A percentile compares a stretch with the other conserved stretches of the same genome.
phyloP scores from a whole-genome alignment of 2,797 vertebrate genomes.

The Danio kyathit region DNA sequence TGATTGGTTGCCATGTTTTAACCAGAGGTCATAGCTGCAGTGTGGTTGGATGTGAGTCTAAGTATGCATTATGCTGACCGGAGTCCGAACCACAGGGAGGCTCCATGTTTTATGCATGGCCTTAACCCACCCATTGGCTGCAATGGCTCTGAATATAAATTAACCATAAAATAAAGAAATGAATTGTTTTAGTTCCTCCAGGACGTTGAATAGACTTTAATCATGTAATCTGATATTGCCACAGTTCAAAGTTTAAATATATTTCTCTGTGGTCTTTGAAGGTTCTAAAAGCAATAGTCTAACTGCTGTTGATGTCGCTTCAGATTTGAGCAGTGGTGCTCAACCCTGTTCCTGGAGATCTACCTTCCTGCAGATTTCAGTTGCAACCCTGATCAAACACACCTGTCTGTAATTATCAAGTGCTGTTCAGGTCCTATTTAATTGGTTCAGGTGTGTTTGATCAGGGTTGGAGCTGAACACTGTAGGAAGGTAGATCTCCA shows the following conservation, averaged over 20 bases:
- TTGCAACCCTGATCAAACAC: no score
- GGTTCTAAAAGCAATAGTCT: not conserved
- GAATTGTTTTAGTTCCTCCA: not conserved
- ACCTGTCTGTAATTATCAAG: no score
- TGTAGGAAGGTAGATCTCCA: no score
- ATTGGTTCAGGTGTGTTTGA: no score
- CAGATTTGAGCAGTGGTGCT: not conserved
- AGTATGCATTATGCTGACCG: slow-evolving; percentile 19
- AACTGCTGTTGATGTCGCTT: not conserved
- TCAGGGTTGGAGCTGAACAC: no score
- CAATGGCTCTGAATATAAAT: slow-evolving; percentile 49
- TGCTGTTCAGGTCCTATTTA: no score
- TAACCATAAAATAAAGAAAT: slow-evolving; percentile 24
- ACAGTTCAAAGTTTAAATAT: not conserved
- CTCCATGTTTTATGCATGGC: slow-evolving; percentile 50
- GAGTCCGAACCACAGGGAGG: slow-evolving; percentile 9
- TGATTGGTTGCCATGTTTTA: slow-evolving; percentile 45
- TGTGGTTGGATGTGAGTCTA: slow-evolving; percentile 37
- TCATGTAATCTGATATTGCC: not conserved
- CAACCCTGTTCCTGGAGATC: no score
- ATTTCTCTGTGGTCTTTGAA: not conserved
- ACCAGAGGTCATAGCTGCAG: slow-evolving; percentile 3
- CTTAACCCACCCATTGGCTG: slow-evolving; percentile 1
- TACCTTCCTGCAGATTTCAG: no score
- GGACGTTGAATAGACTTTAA: not conserved